Conservation (phyloP, 35 echinoderm and acorn worm species). For the Hemicentrotus pulcherrimus region DNA sequence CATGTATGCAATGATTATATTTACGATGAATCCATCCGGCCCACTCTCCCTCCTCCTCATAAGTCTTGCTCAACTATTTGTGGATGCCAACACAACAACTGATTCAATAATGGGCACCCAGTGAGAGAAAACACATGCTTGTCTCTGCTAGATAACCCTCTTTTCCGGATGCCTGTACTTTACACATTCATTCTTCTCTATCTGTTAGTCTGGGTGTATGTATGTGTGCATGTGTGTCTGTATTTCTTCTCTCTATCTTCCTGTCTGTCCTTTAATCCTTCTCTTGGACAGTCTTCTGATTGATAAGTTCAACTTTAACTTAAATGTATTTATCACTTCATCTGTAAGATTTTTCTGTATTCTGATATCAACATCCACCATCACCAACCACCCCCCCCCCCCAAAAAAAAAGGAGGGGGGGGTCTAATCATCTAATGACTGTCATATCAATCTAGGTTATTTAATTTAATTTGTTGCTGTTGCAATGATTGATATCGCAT, state of each 20-base stretch:
- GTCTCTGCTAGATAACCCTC: background rate
- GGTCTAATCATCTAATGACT: no score
- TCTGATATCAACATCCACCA: no score
- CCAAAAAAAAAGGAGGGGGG: no score
- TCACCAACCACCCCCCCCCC: no score
- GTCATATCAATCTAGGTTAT: no score
- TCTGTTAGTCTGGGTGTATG: background rate
- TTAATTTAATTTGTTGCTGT: no score
- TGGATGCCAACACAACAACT: background rate
- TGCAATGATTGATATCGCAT: no score
- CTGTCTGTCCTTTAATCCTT: background rate
- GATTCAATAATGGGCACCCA: constrained; percentile 34
- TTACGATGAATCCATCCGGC: background rate
- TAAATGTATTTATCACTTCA: no score
- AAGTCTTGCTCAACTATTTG: constrained; percentile 25
- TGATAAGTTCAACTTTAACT: no score
- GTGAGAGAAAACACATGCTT: constrained; percentile 27
- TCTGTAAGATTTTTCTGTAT: no score
- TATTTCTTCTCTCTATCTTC: background rate
- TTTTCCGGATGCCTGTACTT: background rate
- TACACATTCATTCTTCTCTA: background rate
- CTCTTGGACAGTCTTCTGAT: background rate
- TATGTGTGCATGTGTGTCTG: background rate
- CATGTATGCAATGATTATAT: background rate
- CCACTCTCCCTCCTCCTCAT: background rate